Base-by-base conservation (phyloP, 2,113 vertebrate species). In the Actinemys pallida region DNA sequence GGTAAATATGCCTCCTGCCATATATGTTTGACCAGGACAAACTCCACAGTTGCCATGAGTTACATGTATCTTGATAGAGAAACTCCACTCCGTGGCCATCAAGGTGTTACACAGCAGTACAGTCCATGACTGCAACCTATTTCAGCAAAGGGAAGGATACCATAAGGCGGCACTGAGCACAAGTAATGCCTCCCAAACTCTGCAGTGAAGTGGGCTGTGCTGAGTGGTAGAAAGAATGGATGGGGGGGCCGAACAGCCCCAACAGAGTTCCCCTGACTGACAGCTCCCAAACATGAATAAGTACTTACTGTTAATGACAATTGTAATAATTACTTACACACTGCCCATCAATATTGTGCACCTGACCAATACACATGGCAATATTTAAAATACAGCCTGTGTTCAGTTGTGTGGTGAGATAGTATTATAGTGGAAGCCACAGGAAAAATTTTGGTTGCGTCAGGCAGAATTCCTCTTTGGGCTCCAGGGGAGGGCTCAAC, bases 271-370 rank as follows among this genome's bases (percentile, higher is more conserved):
- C 27, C 59, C 59, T 35, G 27, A 5, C 83, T 88, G 56, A 78
- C 93, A 47, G 95, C 94, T 95, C 95, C 96, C 96, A 96, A 93
- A 76, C 92, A 94, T 95, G 94, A 97, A 96, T 87, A 95, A 96
- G 88, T 97, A 95, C 84, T 97, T 97, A 92, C 94, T 52, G 93
- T 27, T 92, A 89, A 91, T 35, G 89, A 95, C 95, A 94, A 90
- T 91, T 96, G 84, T 4, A 92, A 96, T 97, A 94, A 89, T 95
- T 95, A 93, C 93, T 35, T 92, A 89, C 87, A 24, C 1, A 45
- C 49, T 45, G 85, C 81, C 59, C 83, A 56, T 69, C 93, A 13
- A 0, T 1, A 72, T 2, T 4, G 83, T 78, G 65, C 80, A 90
- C 78, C n/a, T 1, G 0, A 56, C 62, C 72, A 93, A 95, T 94